These are phyloP conservation scores for Drosophila bocqueti DNA, from an alignment of 1,140 invertebrate species.

Conservation along the genomic window DNA sequence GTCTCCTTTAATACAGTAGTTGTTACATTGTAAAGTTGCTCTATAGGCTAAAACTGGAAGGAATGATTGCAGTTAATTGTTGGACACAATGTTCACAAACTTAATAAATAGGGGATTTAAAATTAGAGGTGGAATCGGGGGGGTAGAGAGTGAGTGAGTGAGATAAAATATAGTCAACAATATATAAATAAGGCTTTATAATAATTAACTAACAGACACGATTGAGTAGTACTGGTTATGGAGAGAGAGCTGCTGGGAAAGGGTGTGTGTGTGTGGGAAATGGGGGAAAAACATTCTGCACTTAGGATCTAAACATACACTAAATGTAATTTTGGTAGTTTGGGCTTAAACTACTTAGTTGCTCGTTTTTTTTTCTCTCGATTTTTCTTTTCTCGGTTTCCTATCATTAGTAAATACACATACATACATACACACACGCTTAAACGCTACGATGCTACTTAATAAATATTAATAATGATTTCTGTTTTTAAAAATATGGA, in stretches of 20 bases:
- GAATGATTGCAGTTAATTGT: conserved; percentile 79
- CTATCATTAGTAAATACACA: conserved; percentile 79
- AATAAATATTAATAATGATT: conserved; percentile 64
- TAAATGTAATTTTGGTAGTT: conserved; percentile 80
- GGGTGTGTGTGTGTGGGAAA: not conserved
- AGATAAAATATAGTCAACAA: conserved; percentile 47
- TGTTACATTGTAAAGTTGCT: conserved; percentile 74
- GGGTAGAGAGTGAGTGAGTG: not conserved
- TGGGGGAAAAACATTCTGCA: conserved; percentile 38
- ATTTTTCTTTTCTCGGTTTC: conserved; percentile 21
- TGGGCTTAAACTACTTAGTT: conserved; percentile 69
- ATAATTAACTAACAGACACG: conserved; percentile 45
- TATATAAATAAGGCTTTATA: conserved; percentile 43
- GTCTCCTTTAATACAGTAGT: conserved; percentile 68
- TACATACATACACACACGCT: conserved; percentile 53
- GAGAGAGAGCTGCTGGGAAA: conserved; percentile 10
- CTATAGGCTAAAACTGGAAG: conserved; percentile 77
- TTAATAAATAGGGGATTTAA: conserved; percentile 49
- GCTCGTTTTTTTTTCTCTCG: conserved; percentile 22
- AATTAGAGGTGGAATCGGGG: conserved; percentile 7
- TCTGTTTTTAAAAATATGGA: conserved; percentile 21
- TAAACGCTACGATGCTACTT: conserved; percentile 66
- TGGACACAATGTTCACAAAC: conserved; percentile 65
- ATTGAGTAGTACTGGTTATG: conserved; percentile 10
- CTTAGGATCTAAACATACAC: conserved; percentile 59